Evolutionary conservation across 2,113 vertebrate species (phyloP).

Genomic region (Alces alces): DNA sequence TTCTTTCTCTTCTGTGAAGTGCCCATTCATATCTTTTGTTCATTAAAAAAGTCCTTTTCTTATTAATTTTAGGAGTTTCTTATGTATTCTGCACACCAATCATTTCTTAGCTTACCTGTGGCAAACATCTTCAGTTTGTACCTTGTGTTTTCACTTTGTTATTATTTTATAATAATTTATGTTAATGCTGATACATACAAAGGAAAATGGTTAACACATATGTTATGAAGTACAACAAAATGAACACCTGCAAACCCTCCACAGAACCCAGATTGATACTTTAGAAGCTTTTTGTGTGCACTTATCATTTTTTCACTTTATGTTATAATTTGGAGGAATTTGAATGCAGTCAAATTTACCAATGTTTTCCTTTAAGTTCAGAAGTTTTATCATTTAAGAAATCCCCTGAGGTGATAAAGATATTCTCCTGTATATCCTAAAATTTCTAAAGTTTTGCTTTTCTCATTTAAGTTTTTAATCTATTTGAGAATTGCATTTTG

Average conservation of each 20-base stretch:
- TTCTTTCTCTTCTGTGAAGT: not conserved
- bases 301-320: not conserved
- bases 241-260: not conserved
- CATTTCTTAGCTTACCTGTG: slow-evolving; percentile 26
- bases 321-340: slow-evolving; percentile 2
- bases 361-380: not conserved
- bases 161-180: not conserved
- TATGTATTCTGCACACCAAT: not conserved
- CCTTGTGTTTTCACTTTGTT: not conserved
- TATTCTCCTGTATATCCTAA: not conserved
- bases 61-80: slow-evolving; percentile 17
- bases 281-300: not conserved
- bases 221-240: not conserved
- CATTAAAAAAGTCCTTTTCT: not conserved
- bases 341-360: not conserved
- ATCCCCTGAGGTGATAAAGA: not conserved
- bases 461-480: slow-evolving; percentile 29
- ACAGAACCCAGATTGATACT: not conserved
- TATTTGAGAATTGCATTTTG: slow-evolving; percentile 9
- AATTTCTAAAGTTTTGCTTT: not conserved
- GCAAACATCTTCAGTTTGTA: not conserved
- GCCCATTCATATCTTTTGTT: not conserved
- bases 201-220: not conserved
- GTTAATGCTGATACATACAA: not conserved
- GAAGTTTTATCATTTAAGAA: slow-evolving; percentile 31